These are phyloP conservation scores for Ochotona princeps DNA, from an alignment of 2,113 vertebrate genomes.

Conservation along the genomic window DNA sequence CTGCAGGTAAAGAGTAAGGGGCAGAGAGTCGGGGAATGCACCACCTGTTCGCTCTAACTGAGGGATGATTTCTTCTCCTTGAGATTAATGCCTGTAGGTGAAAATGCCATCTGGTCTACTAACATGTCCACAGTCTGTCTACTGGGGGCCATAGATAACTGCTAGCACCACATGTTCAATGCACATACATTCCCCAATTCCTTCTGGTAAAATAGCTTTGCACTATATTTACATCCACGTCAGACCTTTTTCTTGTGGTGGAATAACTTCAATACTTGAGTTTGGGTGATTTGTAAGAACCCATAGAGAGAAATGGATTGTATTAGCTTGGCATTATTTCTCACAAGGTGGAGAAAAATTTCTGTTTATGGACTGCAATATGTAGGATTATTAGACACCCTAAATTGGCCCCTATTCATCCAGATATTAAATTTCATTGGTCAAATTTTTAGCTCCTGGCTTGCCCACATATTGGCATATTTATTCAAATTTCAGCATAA, in stretches of 20 bases:
- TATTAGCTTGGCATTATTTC: neutral
- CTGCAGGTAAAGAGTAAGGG: neutral
- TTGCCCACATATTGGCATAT: neutral
- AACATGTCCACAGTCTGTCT: neutral
- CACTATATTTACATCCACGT: neutral
- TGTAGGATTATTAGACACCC: neutral
- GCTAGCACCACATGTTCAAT: neutral
- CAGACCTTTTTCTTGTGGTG: neutral
- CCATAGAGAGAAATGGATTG: neutral
- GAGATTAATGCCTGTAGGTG: conserved; percentile 60
- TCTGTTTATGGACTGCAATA: neutral
- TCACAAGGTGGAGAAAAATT: neutral
- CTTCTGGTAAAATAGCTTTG: neutral
- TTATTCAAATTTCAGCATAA: neutral
- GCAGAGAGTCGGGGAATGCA: neutral
- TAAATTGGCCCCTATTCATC: neutral
- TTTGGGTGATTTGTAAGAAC: neutral
- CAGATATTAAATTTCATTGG: neutral
- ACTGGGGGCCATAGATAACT: neutral
- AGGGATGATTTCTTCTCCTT: conserved; percentile 38
- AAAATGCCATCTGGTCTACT: conserved; percentile 53
- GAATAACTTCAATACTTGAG: neutral
- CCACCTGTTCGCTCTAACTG: conserved; percentile 56
- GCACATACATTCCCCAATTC: neutral
- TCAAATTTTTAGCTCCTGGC: neutral